Percentiles rank a stretch among this genome's conserved stretches.
These are phyloP conservation scores for Pantherophis vulpinus DNA, from an alignment of 2,797 vertebrate species.

Conservation along the genomic window DNA sequence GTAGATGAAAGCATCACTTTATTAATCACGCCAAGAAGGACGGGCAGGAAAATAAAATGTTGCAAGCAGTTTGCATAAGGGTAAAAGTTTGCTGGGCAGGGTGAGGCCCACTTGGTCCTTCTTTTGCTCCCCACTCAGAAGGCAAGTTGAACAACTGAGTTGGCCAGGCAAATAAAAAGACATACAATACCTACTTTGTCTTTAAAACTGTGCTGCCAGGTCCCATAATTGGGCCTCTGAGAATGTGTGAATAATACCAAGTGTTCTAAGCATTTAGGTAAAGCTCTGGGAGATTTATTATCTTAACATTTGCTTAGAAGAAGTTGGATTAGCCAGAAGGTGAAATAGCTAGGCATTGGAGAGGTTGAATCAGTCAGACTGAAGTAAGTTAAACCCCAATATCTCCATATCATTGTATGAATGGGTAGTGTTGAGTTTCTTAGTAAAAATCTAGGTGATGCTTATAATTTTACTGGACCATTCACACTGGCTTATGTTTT, in stretches of 20 bases:
- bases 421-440: neutral
- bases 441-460: neutral
- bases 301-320: conserved; percentile 49
- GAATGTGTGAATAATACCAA: conserved; percentile 60
- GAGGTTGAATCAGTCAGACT: conserved; percentile 2
- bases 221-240: conserved; percentile 73
- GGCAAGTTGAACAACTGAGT: conserved; percentile 36
- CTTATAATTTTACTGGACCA: neutral
- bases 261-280: conserved; percentile 60
- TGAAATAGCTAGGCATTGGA: conserved; percentile 36
- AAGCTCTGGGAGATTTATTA: conserved; percentile 72
- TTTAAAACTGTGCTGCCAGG: conserved; percentile 61
- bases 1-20: conserved; percentile 15
- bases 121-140: conserved; percentile 39
- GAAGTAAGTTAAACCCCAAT: neutral
- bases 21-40: conserved; percentile 33
- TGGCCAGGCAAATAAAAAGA: conserved; percentile 60
- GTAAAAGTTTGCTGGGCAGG: neutral
- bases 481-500: neutral
- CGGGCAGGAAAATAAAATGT: conserved; percentile 6
- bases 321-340: conserved; percentile 43
- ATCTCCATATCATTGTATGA: neutral
- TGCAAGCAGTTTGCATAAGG: neutral
- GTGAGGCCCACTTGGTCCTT: neutral
- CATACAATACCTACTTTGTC: conserved; percentile 45